Conservation (phyloP, 2,113 vertebrate genomes). For the Pangasianodon gigas region DNA sequence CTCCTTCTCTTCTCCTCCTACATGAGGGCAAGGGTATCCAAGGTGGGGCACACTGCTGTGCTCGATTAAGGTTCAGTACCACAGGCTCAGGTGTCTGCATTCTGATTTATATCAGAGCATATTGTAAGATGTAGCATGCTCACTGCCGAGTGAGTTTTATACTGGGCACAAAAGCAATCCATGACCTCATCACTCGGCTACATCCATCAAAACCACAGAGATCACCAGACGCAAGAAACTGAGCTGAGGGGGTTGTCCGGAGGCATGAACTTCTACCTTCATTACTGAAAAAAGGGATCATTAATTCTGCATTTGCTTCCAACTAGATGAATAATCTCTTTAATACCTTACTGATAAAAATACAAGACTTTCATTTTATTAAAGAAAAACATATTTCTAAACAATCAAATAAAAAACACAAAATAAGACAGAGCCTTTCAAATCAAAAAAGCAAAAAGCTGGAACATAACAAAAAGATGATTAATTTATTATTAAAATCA, state of each 20-base stretch:
- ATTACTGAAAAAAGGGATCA: neutral
- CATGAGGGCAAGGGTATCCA: conserved; percentile 7
- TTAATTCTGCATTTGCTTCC: neutral
- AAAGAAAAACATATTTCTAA: neutral
- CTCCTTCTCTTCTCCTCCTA: conserved; percentile 19
- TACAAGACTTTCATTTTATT: neutral
- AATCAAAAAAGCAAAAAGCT: neutral
- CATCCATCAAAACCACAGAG: conserved; percentile 41
- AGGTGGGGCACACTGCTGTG: conserved; percentile 4
- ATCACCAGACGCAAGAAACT: neutral
- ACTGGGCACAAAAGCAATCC: conserved; percentile 30
- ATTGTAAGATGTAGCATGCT: conserved; percentile 27
- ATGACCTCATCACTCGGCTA: conserved; percentile 49
- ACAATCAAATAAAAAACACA: neutral
- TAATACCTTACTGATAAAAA: neutral
- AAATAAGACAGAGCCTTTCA: neutral
- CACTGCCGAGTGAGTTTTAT: conserved; percentile 48
- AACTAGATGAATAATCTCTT: neutral
- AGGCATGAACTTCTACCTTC: neutral
- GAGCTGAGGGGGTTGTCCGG: neutral
- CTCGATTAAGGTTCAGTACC: conserved; percentile 13
- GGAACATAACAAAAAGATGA: neutral
- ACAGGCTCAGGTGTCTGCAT: conserved; percentile 33
- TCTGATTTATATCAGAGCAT: conserved; percentile 52
- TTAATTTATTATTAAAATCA: neutral